Evolutionary conservation across 2,113 vertebrate species (phyloP).

Genomic region (Ondatra zibethicus): DNA sequence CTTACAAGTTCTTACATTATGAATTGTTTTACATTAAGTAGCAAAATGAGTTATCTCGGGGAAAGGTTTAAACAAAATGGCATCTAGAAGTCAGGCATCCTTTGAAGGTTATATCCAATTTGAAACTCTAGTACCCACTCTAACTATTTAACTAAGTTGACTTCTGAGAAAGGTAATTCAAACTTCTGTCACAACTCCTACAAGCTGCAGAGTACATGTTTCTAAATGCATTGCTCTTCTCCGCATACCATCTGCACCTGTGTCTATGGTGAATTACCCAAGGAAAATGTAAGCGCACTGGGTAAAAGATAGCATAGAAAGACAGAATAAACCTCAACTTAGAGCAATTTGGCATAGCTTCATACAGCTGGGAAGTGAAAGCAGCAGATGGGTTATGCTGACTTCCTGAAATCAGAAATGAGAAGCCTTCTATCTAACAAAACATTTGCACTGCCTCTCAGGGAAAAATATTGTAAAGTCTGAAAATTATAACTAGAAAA

Average conservation of each 20-base stretch:
- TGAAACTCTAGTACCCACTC: background rate
- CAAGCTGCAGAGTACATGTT: conserved; percentile 9
- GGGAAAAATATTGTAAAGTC: conserved; percentile 32
- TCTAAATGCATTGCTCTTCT: conserved; percentile 66
- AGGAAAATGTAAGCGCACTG: conserved; percentile 71
- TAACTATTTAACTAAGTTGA: background rate
- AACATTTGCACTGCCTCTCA: conserved; percentile 71
- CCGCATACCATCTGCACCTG: conserved; percentile 74
- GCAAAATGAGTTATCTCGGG: background rate
- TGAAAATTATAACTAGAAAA: conserved; percentile 47
- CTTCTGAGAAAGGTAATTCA: conserved; percentile 45
- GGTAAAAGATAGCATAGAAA: conserved; percentile 69
- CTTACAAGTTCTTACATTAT: background rate
- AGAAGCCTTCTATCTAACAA: conserved; percentile 67
- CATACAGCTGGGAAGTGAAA: conserved; percentile 75
- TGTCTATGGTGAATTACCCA: conserved; percentile 66
- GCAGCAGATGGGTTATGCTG: conserved; percentile 81
- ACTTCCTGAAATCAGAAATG: conserved; percentile 78
- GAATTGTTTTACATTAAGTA: background rate
- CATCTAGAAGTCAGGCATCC: background rate
- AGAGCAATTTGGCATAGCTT: conserved; percentile 71
- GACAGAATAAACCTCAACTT: conserved; percentile 65
- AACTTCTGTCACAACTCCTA: conserved; percentile 52
- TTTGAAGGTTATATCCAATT: background rate
- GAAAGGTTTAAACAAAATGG: background rate